Percentiles rank a stretch among this genome's conserved stretches.
Conservation (phyloP, 2,888 invertebrate species). For the Amblyjoppa proteus region DNA sequence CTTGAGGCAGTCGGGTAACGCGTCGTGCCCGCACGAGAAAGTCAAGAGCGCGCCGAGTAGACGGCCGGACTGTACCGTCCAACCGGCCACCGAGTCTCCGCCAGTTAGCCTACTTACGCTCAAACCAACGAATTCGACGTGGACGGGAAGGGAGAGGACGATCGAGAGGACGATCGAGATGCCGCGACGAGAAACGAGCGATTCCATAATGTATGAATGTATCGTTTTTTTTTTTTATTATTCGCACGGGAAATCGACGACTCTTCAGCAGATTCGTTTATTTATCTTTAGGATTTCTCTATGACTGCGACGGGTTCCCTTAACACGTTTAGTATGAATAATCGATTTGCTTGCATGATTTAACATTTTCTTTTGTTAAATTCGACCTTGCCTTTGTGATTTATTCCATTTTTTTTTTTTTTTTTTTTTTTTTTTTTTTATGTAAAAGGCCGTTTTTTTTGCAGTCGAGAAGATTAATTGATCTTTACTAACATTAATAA, state of each 20-base stretch:
- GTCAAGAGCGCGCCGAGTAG: constrained; percentile 79
- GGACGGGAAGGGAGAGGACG: constrained; percentile 34
- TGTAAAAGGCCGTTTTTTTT: too few species aligned
- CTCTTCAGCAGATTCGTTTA: not conserved
- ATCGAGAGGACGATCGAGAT: constrained; percentile 15
- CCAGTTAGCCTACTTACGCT: constrained; percentile 81
- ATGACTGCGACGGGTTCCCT: too few species aligned
- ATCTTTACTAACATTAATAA: too few species aligned
- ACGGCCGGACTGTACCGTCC: constrained; percentile 44
- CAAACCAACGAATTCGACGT: constrained; percentile 66
- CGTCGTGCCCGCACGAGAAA: constrained; percentile 77
- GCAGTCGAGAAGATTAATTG: too few species aligned
- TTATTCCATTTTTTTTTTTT: too few species aligned
- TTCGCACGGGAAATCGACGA: not conserved
- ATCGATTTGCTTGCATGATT: too few species aligned
- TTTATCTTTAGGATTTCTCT: not conserved
- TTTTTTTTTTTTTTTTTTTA: too few species aligned
- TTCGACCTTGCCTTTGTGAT: too few species aligned
- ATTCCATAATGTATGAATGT: not conserved
- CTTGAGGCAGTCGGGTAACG: constrained; percentile 63
- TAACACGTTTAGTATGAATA: too few species aligned
- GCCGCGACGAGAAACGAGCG: not conserved
- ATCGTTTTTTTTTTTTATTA: not conserved
- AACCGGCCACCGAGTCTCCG: constrained; percentile 68
- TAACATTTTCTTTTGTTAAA: too few species aligned